Conservation (phyloP, 2,888 invertebrate genomes). For the Rhopalosiphum nymphaeae region DNA sequence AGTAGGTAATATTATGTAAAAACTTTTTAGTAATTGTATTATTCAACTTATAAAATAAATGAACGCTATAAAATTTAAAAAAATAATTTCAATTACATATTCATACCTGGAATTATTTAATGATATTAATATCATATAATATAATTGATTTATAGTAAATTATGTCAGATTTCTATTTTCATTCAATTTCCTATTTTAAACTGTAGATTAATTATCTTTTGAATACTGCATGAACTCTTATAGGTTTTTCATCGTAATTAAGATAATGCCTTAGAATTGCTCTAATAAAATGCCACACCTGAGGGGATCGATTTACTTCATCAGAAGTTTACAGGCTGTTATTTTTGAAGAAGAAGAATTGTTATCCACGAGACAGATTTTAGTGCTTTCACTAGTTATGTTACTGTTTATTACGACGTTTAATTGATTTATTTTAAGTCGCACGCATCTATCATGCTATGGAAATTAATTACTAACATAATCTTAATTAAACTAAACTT, state of each 20-base stretch:
- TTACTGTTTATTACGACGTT: slow-evolving; percentile 22
- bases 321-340: background rate
- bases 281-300: slow-evolving; percentile 25
- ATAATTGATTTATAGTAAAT: background rate
- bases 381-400: slow-evolving; percentile 24
- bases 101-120: background rate
- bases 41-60: background rate
- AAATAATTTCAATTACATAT: background rate
- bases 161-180: background rate
- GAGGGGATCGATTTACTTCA: background rate
- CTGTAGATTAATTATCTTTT: slow-evolving; percentile 29
- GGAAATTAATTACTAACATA: slow-evolving; percentile 20
- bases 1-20: background rate
- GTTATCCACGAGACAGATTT: slow-evolving; percentile 23
- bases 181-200: background rate
- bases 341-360: slow-evolving; percentile 51
- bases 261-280: slow-evolving; percentile 1
- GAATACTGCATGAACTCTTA: slow-evolving; percentile 16
- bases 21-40: too few species aligned
- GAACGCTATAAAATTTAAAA: background rate
- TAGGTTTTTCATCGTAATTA: slow-evolving; percentile 18
- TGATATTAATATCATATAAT: background rate
- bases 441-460: background rate
- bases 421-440: slow-evolving; percentile 45
- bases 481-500: background rate